phyloP scores from a whole-genome alignment of 2,888 invertebrate species.

The Incurvaria masculella region DNA sequence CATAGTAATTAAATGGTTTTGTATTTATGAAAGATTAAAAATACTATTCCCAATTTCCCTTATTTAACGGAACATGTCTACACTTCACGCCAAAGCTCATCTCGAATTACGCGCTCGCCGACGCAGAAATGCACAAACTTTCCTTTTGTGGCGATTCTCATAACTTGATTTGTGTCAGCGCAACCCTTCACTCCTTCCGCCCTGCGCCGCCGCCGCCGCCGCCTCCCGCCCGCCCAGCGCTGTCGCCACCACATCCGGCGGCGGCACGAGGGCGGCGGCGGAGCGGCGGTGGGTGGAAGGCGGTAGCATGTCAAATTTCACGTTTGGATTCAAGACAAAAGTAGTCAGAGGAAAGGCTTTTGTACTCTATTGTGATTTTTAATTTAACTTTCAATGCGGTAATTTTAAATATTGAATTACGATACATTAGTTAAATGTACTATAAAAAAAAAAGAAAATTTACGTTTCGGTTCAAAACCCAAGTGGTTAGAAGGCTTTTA shows the following conservation, averaged over 20 bases:
- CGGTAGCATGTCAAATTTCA: constrained; percentile 8
- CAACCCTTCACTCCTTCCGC: constrained; percentile 53
- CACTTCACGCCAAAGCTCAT: too few species aligned
- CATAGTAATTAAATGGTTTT: too few species aligned
- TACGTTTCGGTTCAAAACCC: too few species aligned
- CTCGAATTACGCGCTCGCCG: constrained; percentile 44
- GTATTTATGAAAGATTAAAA: too few species aligned
- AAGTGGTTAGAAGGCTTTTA: too few species aligned
- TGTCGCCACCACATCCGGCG: background rate
- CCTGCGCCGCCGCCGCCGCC: constrained; percentile 47
- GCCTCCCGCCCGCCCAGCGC: constrained; percentile 43
- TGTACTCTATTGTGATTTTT: too few species aligned
- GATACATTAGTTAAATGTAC: too few species aligned
- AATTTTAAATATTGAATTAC: too few species aligned
- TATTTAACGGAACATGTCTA: too few species aligned
- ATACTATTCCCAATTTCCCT: too few species aligned
- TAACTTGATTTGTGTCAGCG: constrained; percentile 55
- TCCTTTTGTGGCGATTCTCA: constrained; percentile 55
- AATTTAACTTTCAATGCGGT: too few species aligned
- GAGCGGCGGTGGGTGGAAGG: constrained; percentile 19
- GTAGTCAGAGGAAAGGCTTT: background rate
- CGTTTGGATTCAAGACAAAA: background rate
- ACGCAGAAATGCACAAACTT: constrained; percentile 54
- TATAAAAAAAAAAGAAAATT: too few species aligned
- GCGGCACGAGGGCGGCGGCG: background rate